These are phyloP conservation scores for Oreocharis arfaki DNA, from an alignment of 2,113 vertebrate species.

Conservation along the genomic window DNA sequence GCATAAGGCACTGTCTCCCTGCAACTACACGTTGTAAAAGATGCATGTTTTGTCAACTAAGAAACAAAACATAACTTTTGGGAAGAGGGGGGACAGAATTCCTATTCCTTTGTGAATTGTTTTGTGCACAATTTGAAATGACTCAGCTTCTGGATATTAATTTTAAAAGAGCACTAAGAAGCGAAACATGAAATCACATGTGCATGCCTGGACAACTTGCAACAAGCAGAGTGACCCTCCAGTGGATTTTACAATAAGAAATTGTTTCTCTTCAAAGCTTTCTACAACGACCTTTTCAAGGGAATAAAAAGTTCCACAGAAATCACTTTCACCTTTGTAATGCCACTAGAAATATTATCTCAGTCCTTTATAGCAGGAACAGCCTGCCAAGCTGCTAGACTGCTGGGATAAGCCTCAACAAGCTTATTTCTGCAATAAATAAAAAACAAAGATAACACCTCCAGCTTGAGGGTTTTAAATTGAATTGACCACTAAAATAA, in stretches of 20 bases:
- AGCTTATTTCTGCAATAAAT: not conserved
- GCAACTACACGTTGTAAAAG: not conserved
- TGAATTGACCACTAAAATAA: not conserved
- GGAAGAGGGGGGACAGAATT: not conserved
- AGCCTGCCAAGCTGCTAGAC: not conserved
- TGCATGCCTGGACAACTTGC: not conserved
- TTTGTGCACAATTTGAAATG: not conserved
- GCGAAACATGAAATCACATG: not conserved
- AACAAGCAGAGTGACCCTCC: not conserved
- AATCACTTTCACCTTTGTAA: not conserved
- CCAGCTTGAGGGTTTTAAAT: not conserved
- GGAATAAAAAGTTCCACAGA: not conserved
- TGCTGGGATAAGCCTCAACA: not conserved
- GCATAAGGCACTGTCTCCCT: not conserved
- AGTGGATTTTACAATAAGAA: not conserved
- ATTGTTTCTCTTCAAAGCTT: not conserved
- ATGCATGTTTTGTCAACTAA: not conserved
- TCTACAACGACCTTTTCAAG: not conserved
- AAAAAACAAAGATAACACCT: not conserved
- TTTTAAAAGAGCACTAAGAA: not conserved
- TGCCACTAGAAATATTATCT: not conserved
- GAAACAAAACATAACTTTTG: not conserved
- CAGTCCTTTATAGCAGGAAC: not conserved
- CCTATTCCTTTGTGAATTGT: not conserved
- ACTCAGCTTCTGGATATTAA: not conserved